phyloP scores from a whole-genome alignment of 2,113 vertebrate species.

The Callocephalon fimbriatum region DNA sequence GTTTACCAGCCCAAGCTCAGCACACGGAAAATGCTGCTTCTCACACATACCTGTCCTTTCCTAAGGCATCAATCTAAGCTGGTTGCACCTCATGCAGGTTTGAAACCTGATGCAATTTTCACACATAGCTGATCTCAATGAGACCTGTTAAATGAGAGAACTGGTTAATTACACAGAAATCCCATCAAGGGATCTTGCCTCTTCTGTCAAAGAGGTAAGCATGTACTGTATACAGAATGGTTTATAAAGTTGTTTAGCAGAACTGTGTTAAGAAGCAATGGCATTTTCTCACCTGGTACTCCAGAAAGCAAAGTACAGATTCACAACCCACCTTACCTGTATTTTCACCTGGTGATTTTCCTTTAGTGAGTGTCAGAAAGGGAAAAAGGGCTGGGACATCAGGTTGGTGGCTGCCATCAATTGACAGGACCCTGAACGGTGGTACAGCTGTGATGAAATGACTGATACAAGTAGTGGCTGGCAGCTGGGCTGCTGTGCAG shows the following conservation, averaged over 20 bases:
- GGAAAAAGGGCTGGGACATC: background rate
- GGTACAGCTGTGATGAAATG: background rate
- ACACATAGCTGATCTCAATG: conserved; percentile 59
- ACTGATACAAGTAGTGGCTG: background rate
- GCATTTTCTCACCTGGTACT: background rate
- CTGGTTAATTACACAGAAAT: conserved; percentile 63
- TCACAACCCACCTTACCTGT: background rate
- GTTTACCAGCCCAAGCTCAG: background rate
- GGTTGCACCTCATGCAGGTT: background rate
- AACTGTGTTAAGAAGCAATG: background rate
- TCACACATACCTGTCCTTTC: background rate
- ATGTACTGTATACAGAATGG: background rate
- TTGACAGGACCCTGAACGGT: background rate
- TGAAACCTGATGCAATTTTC: conserved; percentile 40
- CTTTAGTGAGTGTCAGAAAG: background rate
- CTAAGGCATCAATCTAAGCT: background rate
- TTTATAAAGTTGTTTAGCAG: background rate
- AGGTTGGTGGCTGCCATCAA: background rate
- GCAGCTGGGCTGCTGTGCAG: background rate
- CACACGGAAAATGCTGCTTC: background rate
- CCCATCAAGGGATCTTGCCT: conserved; percentile 55
- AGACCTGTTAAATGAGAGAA: conserved; percentile 60
- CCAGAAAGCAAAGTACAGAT: background rate
- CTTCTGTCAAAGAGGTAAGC: background rate
- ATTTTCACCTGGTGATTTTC: background rate